Conservation (phyloP, 1,140 invertebrate species). For the Lerema accius region DNA sequence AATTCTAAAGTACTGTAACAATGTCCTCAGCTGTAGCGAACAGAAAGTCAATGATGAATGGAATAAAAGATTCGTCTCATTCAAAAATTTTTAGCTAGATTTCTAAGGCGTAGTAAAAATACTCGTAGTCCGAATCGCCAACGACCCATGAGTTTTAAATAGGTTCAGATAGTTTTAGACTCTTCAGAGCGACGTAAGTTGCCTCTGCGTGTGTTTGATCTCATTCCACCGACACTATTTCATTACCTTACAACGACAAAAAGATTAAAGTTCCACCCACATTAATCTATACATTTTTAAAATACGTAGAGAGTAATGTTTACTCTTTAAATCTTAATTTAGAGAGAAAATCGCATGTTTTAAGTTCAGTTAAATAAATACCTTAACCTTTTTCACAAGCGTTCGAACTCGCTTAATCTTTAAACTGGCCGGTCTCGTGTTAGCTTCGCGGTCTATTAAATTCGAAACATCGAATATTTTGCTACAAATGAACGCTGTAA, state of each 20-base stretch:
- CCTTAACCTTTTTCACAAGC: neutral
- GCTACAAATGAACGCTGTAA: constrained; percentile 19
- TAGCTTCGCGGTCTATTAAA: constrained; percentile 12
- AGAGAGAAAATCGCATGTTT: neutral
- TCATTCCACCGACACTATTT: too few relatives aligned
- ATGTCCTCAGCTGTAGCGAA: constrained; percentile 10
- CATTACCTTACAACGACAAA: too few relatives aligned
- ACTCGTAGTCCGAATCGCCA: too few relatives aligned
- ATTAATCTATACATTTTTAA: too few relatives aligned
- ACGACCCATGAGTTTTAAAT: too few relatives aligned
- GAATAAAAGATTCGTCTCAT: neutral
- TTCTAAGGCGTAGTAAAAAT: too few relatives aligned
- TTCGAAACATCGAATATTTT: constrained; percentile 17
- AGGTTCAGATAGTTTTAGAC: too few relatives aligned
- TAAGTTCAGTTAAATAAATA: constrained; percentile 9
- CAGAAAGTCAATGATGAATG: constrained; percentile 1
- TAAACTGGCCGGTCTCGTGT: constrained; percentile 24
- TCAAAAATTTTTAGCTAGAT: too few relatives aligned
- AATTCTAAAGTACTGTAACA: constrained; percentile 9
- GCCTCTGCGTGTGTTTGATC: too few relatives aligned
- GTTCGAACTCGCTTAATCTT: constrained; percentile 31
- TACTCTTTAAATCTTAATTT: neutral
- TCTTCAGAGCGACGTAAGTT: too few relatives aligned
- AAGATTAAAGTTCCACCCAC: too few relatives aligned
- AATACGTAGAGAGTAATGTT: too few relatives aligned